Base-by-base conservation (phyloP, 2,113 vertebrate genomes). In the Festucalex cinctus region DNA sequence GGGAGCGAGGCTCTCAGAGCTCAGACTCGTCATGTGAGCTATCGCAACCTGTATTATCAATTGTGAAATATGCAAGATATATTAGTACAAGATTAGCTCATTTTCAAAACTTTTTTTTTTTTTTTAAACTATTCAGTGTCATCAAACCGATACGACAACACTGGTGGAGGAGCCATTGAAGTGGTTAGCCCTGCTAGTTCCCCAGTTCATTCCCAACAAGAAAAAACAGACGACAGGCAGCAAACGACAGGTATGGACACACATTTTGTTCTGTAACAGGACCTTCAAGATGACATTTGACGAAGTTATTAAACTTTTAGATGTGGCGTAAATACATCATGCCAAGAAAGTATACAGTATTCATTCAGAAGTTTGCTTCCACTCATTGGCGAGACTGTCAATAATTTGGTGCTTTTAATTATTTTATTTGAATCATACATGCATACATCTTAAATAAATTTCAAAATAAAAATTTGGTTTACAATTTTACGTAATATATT, bases 181-280 rank as follows among this genome's bases (percentile, higher is more conserved):
- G 95, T 98, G 75, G 97, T 99, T 62, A 99, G 96, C 73, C 97
- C 97, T 53, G 95, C 95, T 71, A 94, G 83, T 85, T 98, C 97
- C 13, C 97, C 97, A 12, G 93, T 92, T 24, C 95, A 93, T 3
- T 57, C 92, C 66, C 96, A 94, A 80, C 96, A 95, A 63, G 89
- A 90, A 16, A 89, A 90, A 75, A 65, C 60, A 32, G 85, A 98
- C 88, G 89, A 92, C 78, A 19, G 92, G 86, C 75, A 77, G 88
- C 82, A 73, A 73, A 93, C 95, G 88, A 22, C 60, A 62, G 60
- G 60, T 62, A 26, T 3, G 14, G 35, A 36, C 26, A 0, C 14
- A 56, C 14, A 4, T 56, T 17, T 35, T 58, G 28, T 9, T 19
- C 16, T 58, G 16, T 35, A 58, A 17, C 17, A 35, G 3, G 28